Evolutionary conservation across 2,797 vertebrate species (phyloP), one percentile per base, ranked within the genome.

Genomic region (Ctenopoma kingsleyae): DNA sequence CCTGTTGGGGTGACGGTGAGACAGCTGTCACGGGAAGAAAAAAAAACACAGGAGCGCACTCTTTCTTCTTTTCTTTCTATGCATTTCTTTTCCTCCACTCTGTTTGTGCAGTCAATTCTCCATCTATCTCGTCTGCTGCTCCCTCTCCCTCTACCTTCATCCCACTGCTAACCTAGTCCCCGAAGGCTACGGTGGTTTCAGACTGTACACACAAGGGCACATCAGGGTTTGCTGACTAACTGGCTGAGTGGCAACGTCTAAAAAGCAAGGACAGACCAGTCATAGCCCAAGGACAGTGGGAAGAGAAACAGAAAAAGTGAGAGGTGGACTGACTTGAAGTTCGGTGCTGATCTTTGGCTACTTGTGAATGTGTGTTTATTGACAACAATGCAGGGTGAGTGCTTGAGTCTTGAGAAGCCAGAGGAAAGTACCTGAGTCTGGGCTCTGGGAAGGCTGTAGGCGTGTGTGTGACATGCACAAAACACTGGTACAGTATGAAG

Each of bases 1-100:
- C 94, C 95, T 96, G 96, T 97, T 96, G 95, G 92, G 94, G 93
- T 94, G 94, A 95, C 93, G 92, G 89, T 91, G 89, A 95, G 94
- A 94, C 95, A 97, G 95, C 95, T 96, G 95, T 95, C 93, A 88
- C n/a, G 25, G 75, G 48, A n/a, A 41, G 43, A 44, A 41, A 13
- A 52, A 58, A 78, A 68, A 50, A 68, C 43, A 71, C 66, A 84
- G 87, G 81, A 83, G 55, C 22, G 10, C 49, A 68, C 74, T 71
- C 38, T 57, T 58, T 74, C 74, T 49, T 61, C 55, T 56, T n/a
- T 73, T 81, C 59, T 23, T 65, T 72, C 48, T 35, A n/a, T 16
- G 1, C 20, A 8, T 47, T 27, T 69, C 43, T 65, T 64, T 49
- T 60, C 54, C 46, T 59, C 41, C 51, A 27, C 36, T 7, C 67